phyloP scores from a whole-genome alignment of 2,797 vertebrate species.

The Toxotes lorentzi region DNA sequence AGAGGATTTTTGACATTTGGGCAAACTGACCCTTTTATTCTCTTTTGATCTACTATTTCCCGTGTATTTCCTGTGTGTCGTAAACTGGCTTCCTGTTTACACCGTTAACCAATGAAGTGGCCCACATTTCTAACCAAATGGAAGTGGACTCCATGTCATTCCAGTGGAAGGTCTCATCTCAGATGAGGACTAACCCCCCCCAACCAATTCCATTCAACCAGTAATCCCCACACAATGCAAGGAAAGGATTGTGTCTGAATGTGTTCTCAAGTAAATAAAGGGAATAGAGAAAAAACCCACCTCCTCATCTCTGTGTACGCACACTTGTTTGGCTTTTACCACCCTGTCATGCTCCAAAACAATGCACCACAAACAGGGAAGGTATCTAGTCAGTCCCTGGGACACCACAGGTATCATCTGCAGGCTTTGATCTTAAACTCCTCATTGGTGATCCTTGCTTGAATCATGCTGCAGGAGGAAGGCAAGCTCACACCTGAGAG shows the following conservation, averaged over 20 bases:
- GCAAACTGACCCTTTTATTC: constrained; percentile 2
- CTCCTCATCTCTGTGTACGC: constrained; percentile 30
- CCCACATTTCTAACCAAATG: constrained; percentile 18
- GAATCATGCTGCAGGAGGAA: constrained; percentile 51
- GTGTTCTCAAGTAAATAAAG: constrained; percentile 77
- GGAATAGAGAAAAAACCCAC: constrained; percentile 31
- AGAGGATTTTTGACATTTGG: background rate
- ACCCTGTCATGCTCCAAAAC: constrained; percentile 62
- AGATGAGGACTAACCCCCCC: constrained; percentile 36
- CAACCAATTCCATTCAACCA: constrained; percentile 37
- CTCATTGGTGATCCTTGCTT: constrained; percentile 36
- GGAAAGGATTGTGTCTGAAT: constrained; percentile 64
- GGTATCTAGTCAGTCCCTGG: constrained; percentile 52
- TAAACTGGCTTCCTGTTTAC: background rate
- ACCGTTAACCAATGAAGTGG: constrained; percentile 4
- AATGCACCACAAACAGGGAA: constrained; percentile 75
- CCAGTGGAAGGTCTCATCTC: constrained; percentile 45
- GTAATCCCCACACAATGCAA: constrained; percentile 75
- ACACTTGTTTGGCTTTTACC: constrained; percentile 58
- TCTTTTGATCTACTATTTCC: background rate
- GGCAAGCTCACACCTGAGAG: constrained; percentile 68
- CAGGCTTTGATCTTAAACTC: constrained; percentile 67
- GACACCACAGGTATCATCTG: constrained; percentile 40
- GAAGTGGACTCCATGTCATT: constrained; percentile 37
- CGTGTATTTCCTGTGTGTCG: background rate